Evolutionary conservation across 2,797 vertebrate genomes (phyloP).

Genomic region (Rhynchotus rufescens): DNA sequence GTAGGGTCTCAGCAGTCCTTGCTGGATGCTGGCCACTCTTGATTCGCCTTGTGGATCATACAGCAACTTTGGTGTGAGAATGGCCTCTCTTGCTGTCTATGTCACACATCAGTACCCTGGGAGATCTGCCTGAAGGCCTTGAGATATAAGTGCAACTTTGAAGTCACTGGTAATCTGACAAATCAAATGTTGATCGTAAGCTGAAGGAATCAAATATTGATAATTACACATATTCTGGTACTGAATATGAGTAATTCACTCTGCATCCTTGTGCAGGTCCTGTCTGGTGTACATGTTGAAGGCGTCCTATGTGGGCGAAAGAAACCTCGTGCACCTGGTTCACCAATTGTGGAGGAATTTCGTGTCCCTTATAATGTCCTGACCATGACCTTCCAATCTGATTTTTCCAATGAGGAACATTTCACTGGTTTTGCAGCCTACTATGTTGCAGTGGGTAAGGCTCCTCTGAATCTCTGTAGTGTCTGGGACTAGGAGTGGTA

Average conservation of each 20-base stretch:
- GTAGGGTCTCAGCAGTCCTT: neutral
- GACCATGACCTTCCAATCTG: slow-evolving; percentile 84
- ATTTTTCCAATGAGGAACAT: slow-evolving; percentile 89
- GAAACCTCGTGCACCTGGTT: slow-evolving; percentile 43
- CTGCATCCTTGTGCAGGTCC: slow-evolving; percentile 67
- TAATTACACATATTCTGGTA: neutral
- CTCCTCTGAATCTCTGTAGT: neutral
- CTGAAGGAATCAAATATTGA: neutral
- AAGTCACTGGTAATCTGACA: neutral
- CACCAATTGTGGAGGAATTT: slow-evolving; percentile 76
- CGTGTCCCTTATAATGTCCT: slow-evolving; percentile 80
- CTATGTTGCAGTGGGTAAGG: slow-evolving; percentile 87
- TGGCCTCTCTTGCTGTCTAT: neutral
- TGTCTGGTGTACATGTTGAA: slow-evolving; percentile 72
- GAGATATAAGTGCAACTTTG: neutral
- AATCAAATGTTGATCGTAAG: neutral
- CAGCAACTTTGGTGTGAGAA: neutral
- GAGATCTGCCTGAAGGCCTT: neutral
- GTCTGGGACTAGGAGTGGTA: neutral
- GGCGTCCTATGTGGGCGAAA: slow-evolving; percentile 84
- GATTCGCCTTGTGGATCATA: neutral
- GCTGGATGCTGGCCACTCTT: neutral
- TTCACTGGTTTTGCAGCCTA: slow-evolving; percentile 91
- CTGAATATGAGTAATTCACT: neutral
- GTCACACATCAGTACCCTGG: neutral